Evolutionary conservation across 2,797 vertebrate genomes (phyloP).

Genomic region (Syngnathus rostellatus): DNA sequence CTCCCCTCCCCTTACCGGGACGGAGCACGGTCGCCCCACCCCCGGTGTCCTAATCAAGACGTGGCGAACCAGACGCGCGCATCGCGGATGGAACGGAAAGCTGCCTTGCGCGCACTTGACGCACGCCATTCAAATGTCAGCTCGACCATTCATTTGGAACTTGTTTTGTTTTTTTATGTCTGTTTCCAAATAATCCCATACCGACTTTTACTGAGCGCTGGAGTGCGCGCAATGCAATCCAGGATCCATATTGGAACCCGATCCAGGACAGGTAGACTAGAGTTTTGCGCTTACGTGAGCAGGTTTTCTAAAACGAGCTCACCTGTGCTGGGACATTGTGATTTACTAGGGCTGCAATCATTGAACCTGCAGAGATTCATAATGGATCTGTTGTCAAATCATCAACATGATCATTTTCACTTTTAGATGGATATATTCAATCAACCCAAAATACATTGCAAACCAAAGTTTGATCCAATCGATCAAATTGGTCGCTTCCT

Average conservation of each 20-base stretch:
- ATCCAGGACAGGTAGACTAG: neutral
- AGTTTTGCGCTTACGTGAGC: too few relatives aligned
- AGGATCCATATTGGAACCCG: neutral
- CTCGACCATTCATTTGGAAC: neutral
- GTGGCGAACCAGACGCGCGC: conserved; percentile 13
- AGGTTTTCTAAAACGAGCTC: too few relatives aligned
- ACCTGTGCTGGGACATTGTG: too few relatives aligned
- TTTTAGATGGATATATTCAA: too few relatives aligned
- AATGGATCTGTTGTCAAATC: too few relatives aligned
- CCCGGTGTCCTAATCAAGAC: conserved; percentile 61
- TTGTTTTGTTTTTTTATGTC: too few relatives aligned
- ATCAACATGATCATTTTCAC: too few relatives aligned
- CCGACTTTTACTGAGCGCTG: neutral
- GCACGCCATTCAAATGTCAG: neutral
- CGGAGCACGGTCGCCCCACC: conserved; percentile 64
- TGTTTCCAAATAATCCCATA: neutral
- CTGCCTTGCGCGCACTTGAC: conserved; percentile 27
- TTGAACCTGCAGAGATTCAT: too few relatives aligned
- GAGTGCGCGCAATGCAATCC: neutral
- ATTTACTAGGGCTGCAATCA: too few relatives aligned
- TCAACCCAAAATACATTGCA: too few relatives aligned
- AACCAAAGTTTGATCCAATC: too few relatives aligned
- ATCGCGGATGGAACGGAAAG: conserved; percentile 45
- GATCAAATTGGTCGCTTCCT: too few relatives aligned
- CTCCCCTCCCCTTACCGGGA: conserved; percentile 71